Evolutionary conservation across 2,888 invertebrate species (phyloP), one percentile per base, ranked within the genome.

Genomic region (Epinotia ramella): DNA sequence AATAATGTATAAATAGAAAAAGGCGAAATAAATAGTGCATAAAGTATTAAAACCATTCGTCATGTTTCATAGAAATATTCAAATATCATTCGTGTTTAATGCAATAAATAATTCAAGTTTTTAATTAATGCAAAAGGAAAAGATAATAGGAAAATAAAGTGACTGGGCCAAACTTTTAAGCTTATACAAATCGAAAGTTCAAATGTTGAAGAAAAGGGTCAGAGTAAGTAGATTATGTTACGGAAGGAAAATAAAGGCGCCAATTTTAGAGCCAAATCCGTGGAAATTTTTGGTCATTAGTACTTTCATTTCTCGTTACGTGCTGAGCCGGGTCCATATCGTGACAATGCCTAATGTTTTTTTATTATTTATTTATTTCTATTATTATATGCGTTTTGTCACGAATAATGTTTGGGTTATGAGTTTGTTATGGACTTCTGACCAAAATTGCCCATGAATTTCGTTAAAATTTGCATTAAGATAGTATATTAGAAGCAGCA

Each of bases 401-500:
- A 33, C 33, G 33, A 33, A 33, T 33, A 33, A 33, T 33, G 33
- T 33, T 33, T 33, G 4, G 3, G 3, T 33, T 33, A 3, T 33
- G 6, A 4, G 33, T 33, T 33, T 33, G 33, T 33, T 6, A 33
- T 69, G 72, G 77, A 78, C 5, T 11, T 56, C 62, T 56, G 70
- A 65, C 78, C 78, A 78, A 59, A 78, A 73, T 64, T 60, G 12
- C 87, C 86, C 86, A 90, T 84, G 80, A 86, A 84, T 86, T 91
- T 89, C 84, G 82, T 80, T 79, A 80, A 83, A 81, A 83, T 81
- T 81, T 82, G 80, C 79, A 84, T 84, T 0, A 84, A 89, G 85
- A 88, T 86, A 89, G 84, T 87, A 87, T 88, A 89, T 89, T 87
- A 90, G 89, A 94, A 94, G 94, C 94, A 82, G 86, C 94, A 94